Evolutionary conservation across 2,113 vertebrate genomes (phyloP), one percentile per base, ranked within the genome.

Genomic region (Hippocampus zosterae): DNA sequence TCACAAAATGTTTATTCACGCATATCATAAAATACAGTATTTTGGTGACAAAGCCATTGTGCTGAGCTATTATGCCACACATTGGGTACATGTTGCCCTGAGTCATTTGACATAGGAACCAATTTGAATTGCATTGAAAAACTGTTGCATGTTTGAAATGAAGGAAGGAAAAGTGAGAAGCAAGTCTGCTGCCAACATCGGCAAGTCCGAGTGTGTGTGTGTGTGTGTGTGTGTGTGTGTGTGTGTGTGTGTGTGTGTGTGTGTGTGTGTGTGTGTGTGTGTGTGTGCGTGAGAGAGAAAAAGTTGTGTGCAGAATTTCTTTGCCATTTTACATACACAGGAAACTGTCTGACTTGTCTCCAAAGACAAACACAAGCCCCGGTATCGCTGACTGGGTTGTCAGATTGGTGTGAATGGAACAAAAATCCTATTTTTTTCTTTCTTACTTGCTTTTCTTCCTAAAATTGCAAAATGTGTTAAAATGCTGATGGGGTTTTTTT

Each of bases 341-440:
- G 76, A 81, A 84, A 21, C 68, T 55, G 68, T 53, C 70, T 25
- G 50, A 63, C 50, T 23, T 3, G 68, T 53, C 21, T 63, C 48
- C 42, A 13, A 12, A 12, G 3, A 44, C 42, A 44, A 44, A 44
- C 10, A 44, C 2, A 44, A 37, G 33, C 29, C 29, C 29, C 29
- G 29, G 29, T 33, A 33, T 33, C 29, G 29, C 33, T 37, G 33
- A 6, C 33, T 37, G 33, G 33, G 33, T 7, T 37, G 33, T 37
- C 33, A 37, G 5, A 37, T 37, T 37, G 33, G 33, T 1, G 33
- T 37, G 33, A 37, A 37, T 37, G 33, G 6, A 37, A 6, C 33
- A 37, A 37, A 37, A 37, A 6, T 37, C 5, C 29, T 33, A 33
- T 33, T 33, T 33, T 33, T 33, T 33, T 33, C 29, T 33, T 33